phyloP scores from a whole-genome alignment of 2,797 vertebrate genomes.

The Tenualosa thibaudeaui region DNA sequence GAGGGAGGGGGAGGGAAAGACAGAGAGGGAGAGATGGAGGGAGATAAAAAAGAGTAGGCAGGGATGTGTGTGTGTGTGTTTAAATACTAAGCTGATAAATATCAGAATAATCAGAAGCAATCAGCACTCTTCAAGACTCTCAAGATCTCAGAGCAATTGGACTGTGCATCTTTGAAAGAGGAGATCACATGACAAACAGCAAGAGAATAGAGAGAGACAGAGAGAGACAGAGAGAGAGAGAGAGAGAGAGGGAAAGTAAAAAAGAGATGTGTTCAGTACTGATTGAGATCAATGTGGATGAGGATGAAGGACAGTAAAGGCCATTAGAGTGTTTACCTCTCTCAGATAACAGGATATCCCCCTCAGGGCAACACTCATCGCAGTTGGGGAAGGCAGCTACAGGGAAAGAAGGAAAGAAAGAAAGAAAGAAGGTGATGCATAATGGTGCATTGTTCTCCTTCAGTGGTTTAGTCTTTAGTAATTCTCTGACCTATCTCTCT shows the following conservation, averaged over 20 bases:
- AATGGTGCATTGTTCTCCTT: no score
- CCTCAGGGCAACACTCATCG: constrained; percentile 85
- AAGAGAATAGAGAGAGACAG: neutral
- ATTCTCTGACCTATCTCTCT: neutral
- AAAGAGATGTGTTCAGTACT: neutral
- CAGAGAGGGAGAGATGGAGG: neutral
- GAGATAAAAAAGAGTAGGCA: no score
- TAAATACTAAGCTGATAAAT: no score
- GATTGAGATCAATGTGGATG: neutral
- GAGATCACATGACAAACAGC: no score
- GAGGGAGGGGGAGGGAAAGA: neutral
- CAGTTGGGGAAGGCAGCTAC: constrained; percentile 85
- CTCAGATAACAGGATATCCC: constrained; percentile 91
- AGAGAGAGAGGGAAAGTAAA: neutral
- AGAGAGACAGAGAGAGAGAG: neutral
- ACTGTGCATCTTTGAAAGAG: no score
- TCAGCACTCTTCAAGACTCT: no score
- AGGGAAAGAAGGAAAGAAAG: neutral
- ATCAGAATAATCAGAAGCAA: no score
- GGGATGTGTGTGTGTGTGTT: no score
- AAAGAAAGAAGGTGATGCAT: neutral
- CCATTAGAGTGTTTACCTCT: constrained; percentile 74
- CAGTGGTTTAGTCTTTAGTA: no score
- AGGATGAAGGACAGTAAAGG: neutral
- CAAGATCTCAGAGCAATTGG: no score